Conservation (phyloP, 2,113 vertebrate species). For the Petroica traversi region DNA sequence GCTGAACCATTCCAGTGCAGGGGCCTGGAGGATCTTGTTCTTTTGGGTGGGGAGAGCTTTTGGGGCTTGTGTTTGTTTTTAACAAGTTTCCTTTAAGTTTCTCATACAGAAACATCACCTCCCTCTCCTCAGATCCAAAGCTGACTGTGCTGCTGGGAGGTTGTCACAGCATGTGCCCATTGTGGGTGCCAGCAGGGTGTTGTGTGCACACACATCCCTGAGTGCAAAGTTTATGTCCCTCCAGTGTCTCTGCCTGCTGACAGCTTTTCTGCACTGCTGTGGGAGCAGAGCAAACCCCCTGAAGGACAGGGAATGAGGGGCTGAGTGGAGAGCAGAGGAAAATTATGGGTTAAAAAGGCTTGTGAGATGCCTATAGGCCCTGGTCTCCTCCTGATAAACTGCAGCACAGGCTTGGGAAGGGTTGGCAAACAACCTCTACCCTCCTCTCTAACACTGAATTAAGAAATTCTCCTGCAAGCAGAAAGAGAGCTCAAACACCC, state of each 20-base stretch:
- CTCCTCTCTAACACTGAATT: not conserved
- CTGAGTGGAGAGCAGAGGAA: not conserved
- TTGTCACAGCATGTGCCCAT: not conserved
- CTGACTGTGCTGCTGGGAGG: not conserved
- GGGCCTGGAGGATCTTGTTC: not conserved
- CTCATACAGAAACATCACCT: not conserved
- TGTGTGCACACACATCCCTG: not conserved
- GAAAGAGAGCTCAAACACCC: not conserved
- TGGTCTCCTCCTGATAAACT: not conserved
- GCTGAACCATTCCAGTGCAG: rapidly evolving
- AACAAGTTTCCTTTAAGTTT: not conserved
- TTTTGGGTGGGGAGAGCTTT: not conserved
- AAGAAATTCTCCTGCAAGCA: not conserved
- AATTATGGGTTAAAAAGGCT: not conserved
- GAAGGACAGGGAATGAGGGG: not conserved
- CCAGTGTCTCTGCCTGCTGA: not conserved
- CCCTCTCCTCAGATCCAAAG: not conserved
- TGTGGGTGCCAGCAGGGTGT: not conserved
- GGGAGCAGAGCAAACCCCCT: not conserved
- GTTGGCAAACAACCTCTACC: not conserved
- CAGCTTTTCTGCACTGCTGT: not conserved
- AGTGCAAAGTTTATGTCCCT: not conserved
- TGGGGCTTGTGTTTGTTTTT: not conserved
- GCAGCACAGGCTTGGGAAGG: not conserved
- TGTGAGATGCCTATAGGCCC: not conserved